These are phyloP conservation scores for Oscheius myriophilus DNA, from an alignment of 2,888 invertebrate genomes.

Conservation along the genomic window DNA sequence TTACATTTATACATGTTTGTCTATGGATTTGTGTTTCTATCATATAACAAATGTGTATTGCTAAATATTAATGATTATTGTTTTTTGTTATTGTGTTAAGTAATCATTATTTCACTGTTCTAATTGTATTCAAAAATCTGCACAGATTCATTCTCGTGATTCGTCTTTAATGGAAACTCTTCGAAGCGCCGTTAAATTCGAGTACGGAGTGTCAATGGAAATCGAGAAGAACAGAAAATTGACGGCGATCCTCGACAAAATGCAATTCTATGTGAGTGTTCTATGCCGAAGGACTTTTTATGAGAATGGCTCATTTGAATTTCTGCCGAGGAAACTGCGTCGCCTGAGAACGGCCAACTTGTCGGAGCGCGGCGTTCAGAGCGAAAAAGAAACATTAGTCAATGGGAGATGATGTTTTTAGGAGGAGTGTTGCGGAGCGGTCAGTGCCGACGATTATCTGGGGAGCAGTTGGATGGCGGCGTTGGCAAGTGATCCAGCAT, in stretches of 20 bases:
- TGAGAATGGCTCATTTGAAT: not conserved
- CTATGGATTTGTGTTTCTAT: not conserved
- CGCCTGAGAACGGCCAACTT: too few relatives aligned
- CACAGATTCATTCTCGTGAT: conserved; percentile 34
- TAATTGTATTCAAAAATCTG: too few relatives aligned
- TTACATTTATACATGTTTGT: too few relatives aligned
- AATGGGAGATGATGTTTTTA: conserved; percentile 17
- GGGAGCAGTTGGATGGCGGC: conserved; percentile 44
- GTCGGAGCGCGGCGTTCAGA: too few relatives aligned
- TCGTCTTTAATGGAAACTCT: conserved; percentile 25
- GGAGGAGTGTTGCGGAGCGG: conserved; percentile 49
- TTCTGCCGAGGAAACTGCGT: not conserved
- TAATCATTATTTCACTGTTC: not conserved
- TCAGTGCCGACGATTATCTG: conserved; percentile 40
- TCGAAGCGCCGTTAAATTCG: conserved; percentile 50
- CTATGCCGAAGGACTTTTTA: not conserved
- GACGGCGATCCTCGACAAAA: conserved; percentile 57
- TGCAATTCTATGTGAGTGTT: conserved; percentile 60
- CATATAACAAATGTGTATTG: not conserved
- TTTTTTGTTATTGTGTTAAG: not conserved
- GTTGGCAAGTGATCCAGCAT: conserved; percentile 14
- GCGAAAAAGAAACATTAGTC: too few relatives aligned
- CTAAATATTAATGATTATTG: not conserved
- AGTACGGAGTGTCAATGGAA: conserved; percentile 54
- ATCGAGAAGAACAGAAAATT: conserved; percentile 44